Conservation (phyloP, 2,888 invertebrate genomes). For the Caenorhabditis angaria region DNA sequence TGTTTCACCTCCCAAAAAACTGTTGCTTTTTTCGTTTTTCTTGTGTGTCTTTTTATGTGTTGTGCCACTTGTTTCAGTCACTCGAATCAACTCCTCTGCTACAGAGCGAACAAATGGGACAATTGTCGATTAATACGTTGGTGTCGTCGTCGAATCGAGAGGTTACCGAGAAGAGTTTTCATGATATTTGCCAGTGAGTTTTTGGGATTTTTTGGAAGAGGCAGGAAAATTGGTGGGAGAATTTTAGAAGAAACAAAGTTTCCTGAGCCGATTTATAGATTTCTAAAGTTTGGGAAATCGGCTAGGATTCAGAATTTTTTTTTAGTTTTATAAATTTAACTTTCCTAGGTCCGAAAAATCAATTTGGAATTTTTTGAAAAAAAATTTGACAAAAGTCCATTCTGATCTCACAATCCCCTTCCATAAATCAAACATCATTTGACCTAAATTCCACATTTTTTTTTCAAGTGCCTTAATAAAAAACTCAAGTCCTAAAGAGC, state of each 20-base stretch:
- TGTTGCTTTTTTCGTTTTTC: constrained; percentile 19
- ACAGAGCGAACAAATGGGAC: constrained; percentile 53
- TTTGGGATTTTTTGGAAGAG: too few relatives aligned
- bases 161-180: constrained; percentile 53
- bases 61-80: constrained; percentile 44
- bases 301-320: too few relatives aligned
- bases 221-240: too few relatives aligned
- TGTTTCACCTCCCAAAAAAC: background rate
- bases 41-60: constrained; percentile 10
- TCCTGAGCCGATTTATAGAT: too few relatives aligned
- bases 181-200: constrained; percentile 59
- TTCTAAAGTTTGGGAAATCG: too few relatives aligned
- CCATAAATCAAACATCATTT: background rate
- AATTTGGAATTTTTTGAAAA: too few relatives aligned
- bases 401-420: too few relatives aligned
- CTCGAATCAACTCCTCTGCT: constrained; percentile 57
- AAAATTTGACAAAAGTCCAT: too few relatives aligned
- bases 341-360: too few relatives aligned
- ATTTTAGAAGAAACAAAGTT: too few relatives aligned
- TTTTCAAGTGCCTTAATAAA: background rate
- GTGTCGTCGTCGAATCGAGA: constrained; percentile 47
- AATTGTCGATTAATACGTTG: constrained; percentile 43
- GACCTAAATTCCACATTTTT: background rate
- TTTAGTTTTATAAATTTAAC: constrained; percentile 14
- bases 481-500: too few relatives aligned